Conservation (phyloP, 2,797 vertebrate species). For the Centroberyx gerrardi region DNA sequence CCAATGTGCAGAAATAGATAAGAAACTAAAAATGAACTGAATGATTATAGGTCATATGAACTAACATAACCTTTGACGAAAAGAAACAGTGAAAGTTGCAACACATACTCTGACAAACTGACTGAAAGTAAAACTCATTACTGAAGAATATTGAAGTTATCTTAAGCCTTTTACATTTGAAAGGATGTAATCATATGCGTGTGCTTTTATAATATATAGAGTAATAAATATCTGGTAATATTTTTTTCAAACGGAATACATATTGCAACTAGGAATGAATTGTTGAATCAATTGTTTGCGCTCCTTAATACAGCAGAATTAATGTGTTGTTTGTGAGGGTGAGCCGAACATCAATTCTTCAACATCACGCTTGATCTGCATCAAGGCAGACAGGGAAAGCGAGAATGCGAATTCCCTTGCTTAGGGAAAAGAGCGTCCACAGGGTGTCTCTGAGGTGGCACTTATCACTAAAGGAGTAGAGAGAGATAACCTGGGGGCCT, state of each 20-base stretch:
- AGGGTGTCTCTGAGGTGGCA: slow-evolving; percentile 67
- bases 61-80: not conserved
- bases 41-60: slow-evolving; percentile 25
- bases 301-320: not conserved
- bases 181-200: slow-evolving; percentile 2
- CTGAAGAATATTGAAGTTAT: not conserved
- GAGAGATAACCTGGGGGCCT: slow-evolving; percentile 72
- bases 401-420: slow-evolving; percentile 48
- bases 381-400: slow-evolving; percentile 8
- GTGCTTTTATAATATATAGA: not conserved
- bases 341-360: not conserved
- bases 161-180: not conserved
- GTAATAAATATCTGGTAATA: not conserved
- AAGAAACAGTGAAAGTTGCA: slow-evolving; percentile 30
- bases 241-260: not conserved
- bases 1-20: slow-evolving; percentile 70
- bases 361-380: slow-evolving; percentile 17
- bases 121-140: not conserved
- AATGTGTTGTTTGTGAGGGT: slow-evolving; percentile 17
- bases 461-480: slow-evolving; percentile 73
- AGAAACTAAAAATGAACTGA: slow-evolving; percentile 51
- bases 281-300: slow-evolving; percentile 6
- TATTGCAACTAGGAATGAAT: slow-evolving; percentile 1
- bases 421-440: slow-evolving; percentile 55
- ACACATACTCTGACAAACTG: not conserved